phyloP scores from a whole-genome alignment of 2,797 vertebrate species.

The Varecia variegata region DNA sequence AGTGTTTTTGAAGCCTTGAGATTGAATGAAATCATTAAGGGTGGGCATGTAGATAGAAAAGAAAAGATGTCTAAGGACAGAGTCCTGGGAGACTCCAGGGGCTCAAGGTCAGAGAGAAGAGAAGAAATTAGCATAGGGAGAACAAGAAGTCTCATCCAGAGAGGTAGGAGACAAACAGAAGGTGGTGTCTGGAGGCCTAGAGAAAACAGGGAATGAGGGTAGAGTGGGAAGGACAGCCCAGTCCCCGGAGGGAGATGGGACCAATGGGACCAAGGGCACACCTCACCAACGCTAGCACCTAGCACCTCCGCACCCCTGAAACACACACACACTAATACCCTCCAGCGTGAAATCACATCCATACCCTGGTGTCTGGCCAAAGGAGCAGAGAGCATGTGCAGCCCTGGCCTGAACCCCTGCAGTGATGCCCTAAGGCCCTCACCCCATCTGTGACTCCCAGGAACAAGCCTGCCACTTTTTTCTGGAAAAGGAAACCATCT shows the following conservation, averaged over 20 bases:
- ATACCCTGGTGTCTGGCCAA: not conserved
- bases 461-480: not conserved
- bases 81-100: not conserved
- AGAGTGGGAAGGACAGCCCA: no score
- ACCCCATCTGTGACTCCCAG: not conserved
- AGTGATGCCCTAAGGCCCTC: not conserved
- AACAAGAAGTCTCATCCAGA: not conserved
- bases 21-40: not conserved
- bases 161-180: not conserved
- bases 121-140: not conserved
- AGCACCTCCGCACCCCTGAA: not conserved
- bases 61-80: not conserved
- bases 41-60: not conserved
- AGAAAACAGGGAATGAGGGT: not conserved
- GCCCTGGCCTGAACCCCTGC: not conserved
- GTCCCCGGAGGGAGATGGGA: no score
- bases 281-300: not conserved
- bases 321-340: not conserved
- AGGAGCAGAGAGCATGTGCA: not conserved
- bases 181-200: not conserved
- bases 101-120: not conserved
- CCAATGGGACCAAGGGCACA: not conserved
- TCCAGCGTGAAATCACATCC: not conserved
- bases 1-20: not conserved
- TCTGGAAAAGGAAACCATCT: not conserved